Conservation (phyloP, 2,888 invertebrate species). For the Agapostemon virescens region DNA sequence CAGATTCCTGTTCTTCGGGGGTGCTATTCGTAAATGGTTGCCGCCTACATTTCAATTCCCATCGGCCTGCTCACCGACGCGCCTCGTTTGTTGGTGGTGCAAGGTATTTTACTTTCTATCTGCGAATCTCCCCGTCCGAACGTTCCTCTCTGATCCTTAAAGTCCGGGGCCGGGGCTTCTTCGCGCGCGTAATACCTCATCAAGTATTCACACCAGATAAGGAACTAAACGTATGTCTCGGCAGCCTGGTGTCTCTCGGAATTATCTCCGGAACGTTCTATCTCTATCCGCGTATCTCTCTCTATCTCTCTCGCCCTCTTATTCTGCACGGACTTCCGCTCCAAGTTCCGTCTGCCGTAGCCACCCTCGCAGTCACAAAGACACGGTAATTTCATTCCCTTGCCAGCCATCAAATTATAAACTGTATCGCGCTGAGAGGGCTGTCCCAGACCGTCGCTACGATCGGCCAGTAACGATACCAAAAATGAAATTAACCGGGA, state of each 20-base stretch:
- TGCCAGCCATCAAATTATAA: slow-evolving; percentile 51
- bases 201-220: slow-evolving; percentile 45
- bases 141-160: neutral
- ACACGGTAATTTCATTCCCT: slow-evolving; percentile 46
- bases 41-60: slow-evolving; percentile 13
- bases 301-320: neutral
- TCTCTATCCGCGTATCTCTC: neutral
- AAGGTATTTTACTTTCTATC: slow-evolving; percentile 9
- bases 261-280: slow-evolving; percentile 25
- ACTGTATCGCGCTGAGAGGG: slow-evolving; percentile 40
- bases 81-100: neutral
- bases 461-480: slow-evolving; percentile 54
- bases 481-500: slow-evolving; percentile 55
- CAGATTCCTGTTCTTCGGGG: neutral
- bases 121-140: neutral
- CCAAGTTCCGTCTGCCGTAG: slow-evolving; percentile 6
- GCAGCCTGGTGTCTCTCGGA: slow-evolving; percentile 20
- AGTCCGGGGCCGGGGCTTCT: slow-evolving; percentile 11
- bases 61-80: neutral
- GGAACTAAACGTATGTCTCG: slow-evolving; percentile 36
- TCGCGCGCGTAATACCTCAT: slow-evolving; percentile 30
- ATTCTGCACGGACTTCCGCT: neutral
- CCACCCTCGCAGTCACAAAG: slow-evolving; percentile 21
- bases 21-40: neutral
- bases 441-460: slow-evolving; percentile 9